Conservation (phyloP, 2,797 vertebrate genomes). For the Ambastaia sidthimunki region DNA sequence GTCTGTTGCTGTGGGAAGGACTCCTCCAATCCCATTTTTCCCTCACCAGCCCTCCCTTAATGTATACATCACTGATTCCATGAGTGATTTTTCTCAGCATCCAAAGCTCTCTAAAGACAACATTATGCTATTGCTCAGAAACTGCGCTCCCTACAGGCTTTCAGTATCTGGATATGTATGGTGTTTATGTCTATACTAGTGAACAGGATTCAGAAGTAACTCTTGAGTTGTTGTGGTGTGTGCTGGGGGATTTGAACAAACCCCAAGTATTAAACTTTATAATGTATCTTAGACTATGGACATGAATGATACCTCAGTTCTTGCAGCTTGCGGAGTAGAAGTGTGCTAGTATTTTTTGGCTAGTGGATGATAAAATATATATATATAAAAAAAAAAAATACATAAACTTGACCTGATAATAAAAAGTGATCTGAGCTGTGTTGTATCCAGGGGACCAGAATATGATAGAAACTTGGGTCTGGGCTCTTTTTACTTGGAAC, state of each 20-base stretch:
- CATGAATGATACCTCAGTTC: not conserved
- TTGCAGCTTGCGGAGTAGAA: not conserved
- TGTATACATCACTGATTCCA: conserved; percentile 73
- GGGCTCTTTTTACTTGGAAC: not conserved
- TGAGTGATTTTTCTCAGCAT: conserved; percentile 76
- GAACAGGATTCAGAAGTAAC: conserved; percentile 58
- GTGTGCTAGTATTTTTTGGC: not conserved
- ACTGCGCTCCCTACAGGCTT: conserved; percentile 24
- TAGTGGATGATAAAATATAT: not conserved
- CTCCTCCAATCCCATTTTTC: conserved; percentile 76
- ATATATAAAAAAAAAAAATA: not conserved
- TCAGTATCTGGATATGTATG: conserved; percentile 52
- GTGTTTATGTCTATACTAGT: conserved; percentile 60
- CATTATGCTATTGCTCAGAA: conserved; percentile 65
- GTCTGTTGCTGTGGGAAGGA: conserved; percentile 79
- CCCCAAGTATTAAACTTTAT: not conserved
- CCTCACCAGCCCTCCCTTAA: conserved; percentile 67
- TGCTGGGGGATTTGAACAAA: conserved; percentile 15
- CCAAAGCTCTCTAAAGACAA: conserved; percentile 71
- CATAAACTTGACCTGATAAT: no score
- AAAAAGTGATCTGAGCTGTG: not conserved
- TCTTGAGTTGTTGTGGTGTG: conserved; percentile 42
- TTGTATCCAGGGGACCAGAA: not conserved
- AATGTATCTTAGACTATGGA: not conserved
- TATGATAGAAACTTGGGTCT: not conserved